phyloP scores from a whole-genome alignment of 1,140 invertebrate genomes.

The Nasonia vitripennis region DNA sequence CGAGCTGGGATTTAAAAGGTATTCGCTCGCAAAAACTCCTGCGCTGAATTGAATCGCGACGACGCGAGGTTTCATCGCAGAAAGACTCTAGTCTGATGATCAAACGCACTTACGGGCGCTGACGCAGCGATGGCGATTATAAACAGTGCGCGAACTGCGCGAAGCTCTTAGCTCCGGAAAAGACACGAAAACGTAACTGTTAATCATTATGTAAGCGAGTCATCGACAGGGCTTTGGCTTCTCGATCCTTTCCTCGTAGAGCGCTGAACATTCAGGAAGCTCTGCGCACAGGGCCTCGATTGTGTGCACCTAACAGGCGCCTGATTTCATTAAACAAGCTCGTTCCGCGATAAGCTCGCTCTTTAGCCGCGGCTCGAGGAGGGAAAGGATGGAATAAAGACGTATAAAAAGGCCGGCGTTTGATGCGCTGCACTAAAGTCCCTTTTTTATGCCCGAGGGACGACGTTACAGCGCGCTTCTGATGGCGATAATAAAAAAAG shows the following conservation, averaged over 20 bases:
- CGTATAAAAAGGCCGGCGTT: background rate
- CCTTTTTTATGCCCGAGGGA: background rate
- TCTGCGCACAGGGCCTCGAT: slow-evolving; percentile 54
- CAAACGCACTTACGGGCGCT: background rate
- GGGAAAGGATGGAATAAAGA: background rate
- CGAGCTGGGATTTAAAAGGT: too few species aligned
- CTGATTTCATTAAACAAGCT: slow-evolving; percentile 63
- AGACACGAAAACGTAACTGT: slow-evolving; percentile 38
- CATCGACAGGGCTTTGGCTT: background rate
- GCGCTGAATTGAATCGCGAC: too few species aligned
- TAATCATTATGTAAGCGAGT: slow-evolving; percentile 31
- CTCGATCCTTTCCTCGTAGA: background rate
- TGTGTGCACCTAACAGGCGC: slow-evolving; percentile 62
- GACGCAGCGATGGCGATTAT: background rate
- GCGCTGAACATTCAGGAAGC: slow-evolving; percentile 7
- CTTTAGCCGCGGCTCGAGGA: background rate
- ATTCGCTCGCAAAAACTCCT: too few species aligned
- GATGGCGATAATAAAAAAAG: too few species aligned
- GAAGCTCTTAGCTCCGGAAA: background rate
- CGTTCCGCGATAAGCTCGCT: slow-evolving; percentile 18
- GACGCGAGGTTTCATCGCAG: too few species aligned
- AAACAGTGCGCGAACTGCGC: background rate
- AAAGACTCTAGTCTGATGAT: background rate
- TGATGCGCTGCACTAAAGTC: background rate
- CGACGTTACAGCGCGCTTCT: too few species aligned